Evolutionary conservation across 2,888 invertebrate genomes (phyloP).

Genomic region (Noctua comes): DNA sequence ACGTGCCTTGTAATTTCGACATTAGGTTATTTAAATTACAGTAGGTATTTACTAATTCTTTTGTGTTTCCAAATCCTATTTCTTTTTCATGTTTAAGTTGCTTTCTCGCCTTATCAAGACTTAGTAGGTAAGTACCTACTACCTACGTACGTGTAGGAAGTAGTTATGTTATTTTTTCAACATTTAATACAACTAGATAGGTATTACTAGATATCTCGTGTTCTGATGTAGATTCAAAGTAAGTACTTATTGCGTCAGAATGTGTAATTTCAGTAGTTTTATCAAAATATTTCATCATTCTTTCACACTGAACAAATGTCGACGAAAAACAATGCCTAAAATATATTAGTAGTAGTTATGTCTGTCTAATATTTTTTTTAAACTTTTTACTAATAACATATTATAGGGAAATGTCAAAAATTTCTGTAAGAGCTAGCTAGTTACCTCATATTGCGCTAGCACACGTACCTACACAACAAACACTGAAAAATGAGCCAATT

Average conservation of each 20-base stretch:
- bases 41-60: not conserved
- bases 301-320: not conserved
- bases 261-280: constrained; percentile 1
- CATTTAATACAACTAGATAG: not conserved
- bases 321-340: not conserved
- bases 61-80: constrained; percentile 21
- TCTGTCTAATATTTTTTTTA: not conserved
- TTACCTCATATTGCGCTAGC: constrained; percentile 3
- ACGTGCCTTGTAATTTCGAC: constrained; percentile 15
- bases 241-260: not conserved
- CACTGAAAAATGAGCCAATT: constrained; percentile 76
- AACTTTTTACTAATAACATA: not conserved
- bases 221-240: not conserved
- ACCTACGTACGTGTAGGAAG: not conserved
- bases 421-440: constrained; percentile 5
- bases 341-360: not conserved
- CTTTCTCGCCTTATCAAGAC: constrained; percentile 27
- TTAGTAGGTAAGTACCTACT: not conserved
- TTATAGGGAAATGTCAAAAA: not conserved
- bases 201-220: not conserved
- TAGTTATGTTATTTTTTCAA: not conserved
- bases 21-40: constrained; percentile 22
- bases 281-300: not conserved
- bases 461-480: constrained; percentile 55
- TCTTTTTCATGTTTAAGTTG: constrained; percentile 13